Evolutionary conservation across 2,888 invertebrate genomes (phyloP).

Genomic region (Notodonta ziczac): DNA sequence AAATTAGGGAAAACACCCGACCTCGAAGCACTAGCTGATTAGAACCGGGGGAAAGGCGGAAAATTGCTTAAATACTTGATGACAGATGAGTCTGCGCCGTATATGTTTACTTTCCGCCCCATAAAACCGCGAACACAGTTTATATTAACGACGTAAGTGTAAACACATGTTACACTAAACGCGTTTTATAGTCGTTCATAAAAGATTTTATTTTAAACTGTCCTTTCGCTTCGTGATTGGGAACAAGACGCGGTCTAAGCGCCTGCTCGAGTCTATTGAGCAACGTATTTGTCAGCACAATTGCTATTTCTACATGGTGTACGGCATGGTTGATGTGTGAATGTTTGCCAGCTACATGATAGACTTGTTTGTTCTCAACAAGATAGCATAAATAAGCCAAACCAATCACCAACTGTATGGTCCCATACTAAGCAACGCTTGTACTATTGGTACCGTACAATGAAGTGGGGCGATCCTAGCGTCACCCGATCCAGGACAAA

Average conservation of each 20-base stretch:
- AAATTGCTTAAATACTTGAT: constrained; percentile 76
- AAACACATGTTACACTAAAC: constrained; percentile 71
- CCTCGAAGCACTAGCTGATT: constrained; percentile 71
- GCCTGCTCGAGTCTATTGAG: constrained; percentile 58
- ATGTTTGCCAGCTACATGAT: neutral
- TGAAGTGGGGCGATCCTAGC: too few species aligned
- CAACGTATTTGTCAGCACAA: constrained; percentile 48
- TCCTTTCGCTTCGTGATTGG: constrained; percentile 41
- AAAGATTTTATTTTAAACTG: constrained; percentile 55
- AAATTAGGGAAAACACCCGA: constrained; percentile 74
- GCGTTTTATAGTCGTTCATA: constrained; percentile 60
- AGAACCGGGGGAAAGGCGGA: constrained; percentile 65
- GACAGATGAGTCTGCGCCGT: constrained; percentile 52
- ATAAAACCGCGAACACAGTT: constrained; percentile 66
- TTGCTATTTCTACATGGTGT: constrained; percentile 32
- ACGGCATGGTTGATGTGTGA: too few species aligned
- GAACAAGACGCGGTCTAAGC: constrained; percentile 42
- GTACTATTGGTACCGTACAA: too few species aligned
- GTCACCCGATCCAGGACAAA: too few species aligned
- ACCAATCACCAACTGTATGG: too few species aligned
- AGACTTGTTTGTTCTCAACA: too few species aligned
- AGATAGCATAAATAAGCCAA: too few species aligned
- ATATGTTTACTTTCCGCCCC: constrained; percentile 60
- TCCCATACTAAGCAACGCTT: too few species aligned
- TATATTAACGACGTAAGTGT: constrained; percentile 66